Evolutionary conservation across 2,113 vertebrate genomes (phyloP).

Genomic region (Prochilodus magdalenae): DNA sequence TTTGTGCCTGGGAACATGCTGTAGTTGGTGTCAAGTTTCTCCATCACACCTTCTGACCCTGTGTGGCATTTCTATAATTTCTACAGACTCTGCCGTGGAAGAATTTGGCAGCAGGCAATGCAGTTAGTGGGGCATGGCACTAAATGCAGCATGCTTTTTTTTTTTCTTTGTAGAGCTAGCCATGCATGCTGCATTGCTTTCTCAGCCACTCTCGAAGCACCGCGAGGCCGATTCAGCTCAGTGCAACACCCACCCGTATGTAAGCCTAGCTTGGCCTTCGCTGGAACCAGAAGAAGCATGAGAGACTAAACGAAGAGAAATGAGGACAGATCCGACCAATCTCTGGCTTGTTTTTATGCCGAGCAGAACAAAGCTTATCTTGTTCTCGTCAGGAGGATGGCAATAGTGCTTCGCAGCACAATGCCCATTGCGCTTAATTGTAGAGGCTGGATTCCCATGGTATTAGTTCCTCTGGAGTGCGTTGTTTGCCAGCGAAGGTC

Average conservation of each 20-base stretch:
- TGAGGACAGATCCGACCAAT: conserved; percentile 1
- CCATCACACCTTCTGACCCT: not conserved
- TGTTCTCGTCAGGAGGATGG: conserved; percentile 26
- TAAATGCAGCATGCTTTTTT: conserved; percentile 43
- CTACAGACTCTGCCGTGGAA: conserved; percentile 1
- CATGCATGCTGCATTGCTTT: conserved; percentile 15
- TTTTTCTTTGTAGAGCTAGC: conserved; percentile 11
- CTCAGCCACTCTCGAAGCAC: not conserved
- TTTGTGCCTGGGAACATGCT: not conserved
- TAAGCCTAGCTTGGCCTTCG: not conserved
- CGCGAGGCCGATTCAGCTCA: not conserved
- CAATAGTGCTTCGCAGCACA: conserved; percentile 51
- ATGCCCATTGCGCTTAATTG: conserved; percentile 55
- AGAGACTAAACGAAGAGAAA: conserved; percentile 12
- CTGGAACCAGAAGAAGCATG: not conserved
- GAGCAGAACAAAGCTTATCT: conserved; percentile 40
- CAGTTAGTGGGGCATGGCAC: conserved; percentile 17
- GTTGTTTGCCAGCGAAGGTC: conserved; percentile 60
- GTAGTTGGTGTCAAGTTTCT: conserved; percentile 20
- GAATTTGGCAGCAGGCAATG: conserved; percentile 10
- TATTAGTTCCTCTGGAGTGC: conserved; percentile 66
- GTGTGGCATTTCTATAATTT: not conserved
- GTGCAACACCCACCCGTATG: not conserved
- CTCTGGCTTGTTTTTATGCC: conserved; percentile 27
- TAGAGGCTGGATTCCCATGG: conserved; percentile 68